Conservation (phyloP, 1,140 invertebrate genomes). For the Cyclina sinensis region DNA sequence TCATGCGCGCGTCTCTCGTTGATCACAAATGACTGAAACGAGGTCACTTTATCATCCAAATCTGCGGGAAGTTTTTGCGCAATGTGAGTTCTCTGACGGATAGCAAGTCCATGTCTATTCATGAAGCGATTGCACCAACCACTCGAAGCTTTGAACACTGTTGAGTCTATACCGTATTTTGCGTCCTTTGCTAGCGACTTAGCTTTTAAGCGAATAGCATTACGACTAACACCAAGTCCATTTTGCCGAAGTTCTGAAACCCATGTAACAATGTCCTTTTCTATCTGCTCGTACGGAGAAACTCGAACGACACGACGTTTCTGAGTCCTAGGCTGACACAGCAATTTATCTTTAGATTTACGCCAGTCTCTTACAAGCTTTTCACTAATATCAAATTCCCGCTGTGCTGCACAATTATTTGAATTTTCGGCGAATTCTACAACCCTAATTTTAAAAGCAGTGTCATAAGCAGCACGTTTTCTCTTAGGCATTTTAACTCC, state of each 20-base stretch:
- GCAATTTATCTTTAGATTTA: not conserved
- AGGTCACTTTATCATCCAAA: not conserved
- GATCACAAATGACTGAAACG: not conserved
- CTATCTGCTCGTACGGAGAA: not conserved
- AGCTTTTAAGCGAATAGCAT: not conserved
- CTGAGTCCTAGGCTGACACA: not conserved
- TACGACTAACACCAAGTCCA: not conserved
- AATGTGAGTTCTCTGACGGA: conserved; percentile 11
- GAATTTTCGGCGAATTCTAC: conserved; percentile 20
- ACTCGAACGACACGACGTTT: not conserved
- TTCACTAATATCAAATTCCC: conserved; percentile 2
- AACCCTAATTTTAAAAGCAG: not conserved
- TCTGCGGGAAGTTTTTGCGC: not conserved
- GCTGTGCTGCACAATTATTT: not conserved
- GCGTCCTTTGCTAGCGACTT: not conserved
- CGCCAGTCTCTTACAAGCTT: conserved; percentile 18
- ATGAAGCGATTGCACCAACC: conserved; percentile 4
- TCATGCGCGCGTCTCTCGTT: too few relatives aligned
- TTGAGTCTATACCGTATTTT: not conserved
- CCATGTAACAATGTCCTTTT: conserved; percentile 4
- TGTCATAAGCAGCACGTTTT: too few relatives aligned
- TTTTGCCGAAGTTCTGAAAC: not conserved
- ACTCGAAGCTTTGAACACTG: not conserved
- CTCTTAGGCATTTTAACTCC: too few relatives aligned
- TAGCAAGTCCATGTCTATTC: conserved; percentile 2